These are phyloP conservation scores for Muscicapa adusta DNA, from an alignment of 2,113 vertebrate genomes.

Conservation along the genomic window DNA sequence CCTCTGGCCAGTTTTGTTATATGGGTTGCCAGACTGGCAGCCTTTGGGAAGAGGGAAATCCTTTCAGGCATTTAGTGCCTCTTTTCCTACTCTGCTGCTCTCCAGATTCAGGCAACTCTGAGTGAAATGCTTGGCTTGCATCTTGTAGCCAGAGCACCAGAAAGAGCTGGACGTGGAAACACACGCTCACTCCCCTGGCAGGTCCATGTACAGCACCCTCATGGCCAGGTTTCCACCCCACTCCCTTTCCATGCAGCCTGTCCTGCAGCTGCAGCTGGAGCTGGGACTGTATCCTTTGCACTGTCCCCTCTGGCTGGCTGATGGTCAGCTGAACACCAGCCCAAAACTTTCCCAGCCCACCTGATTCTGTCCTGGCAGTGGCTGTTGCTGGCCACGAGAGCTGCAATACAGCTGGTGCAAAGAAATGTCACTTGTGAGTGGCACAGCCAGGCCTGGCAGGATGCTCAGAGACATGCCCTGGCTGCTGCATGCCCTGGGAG, in stretches of 20 bases:
- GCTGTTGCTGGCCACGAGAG: background rate
- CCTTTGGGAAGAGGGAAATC: background rate
- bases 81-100: background rate
- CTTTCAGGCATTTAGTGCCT: background rate
- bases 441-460: background rate
- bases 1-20: background rate
- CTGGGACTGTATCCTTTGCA: background rate
- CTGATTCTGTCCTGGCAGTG: background rate
- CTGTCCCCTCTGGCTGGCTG: background rate
- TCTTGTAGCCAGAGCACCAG: background rate
- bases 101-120: background rate
- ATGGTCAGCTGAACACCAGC: background rate
- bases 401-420: background rate
- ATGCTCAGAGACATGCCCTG: background rate
- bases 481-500: background rate
- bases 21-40: background rate
- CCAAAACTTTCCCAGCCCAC: background rate
- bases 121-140: background rate
- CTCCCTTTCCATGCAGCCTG: background rate
- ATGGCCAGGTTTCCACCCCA: background rate
- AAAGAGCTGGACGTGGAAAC: background rate
- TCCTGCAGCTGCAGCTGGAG: background rate
- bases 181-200: background rate
- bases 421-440: background rate
- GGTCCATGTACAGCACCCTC: background rate